Evolutionary conservation across 1,140 invertebrate species (phyloP), one percentile per base, ranked within the genome.

Genomic region (Cotesia chilonis): DNA sequence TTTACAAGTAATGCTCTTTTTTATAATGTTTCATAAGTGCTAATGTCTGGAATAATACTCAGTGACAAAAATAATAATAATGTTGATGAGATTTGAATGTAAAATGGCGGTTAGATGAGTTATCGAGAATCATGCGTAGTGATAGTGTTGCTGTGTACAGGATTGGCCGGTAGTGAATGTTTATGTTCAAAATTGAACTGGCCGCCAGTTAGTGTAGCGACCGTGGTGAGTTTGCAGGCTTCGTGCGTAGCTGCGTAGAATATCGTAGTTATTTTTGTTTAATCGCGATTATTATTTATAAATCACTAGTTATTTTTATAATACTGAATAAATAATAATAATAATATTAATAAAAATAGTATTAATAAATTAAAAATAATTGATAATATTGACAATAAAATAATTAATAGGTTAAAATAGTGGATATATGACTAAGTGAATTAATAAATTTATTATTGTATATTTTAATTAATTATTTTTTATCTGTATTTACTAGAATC

Each of bases 161-260:
- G 67, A 73, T 75, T 75, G 74, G 74, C 64, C 41, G 60, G n/a
- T 20, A 55, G 52, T 47, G 28, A 41, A 14, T 10, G 7, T 69
- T 41, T 59, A 4, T n/a, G 65, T 70, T 63, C 55, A 72, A 68
- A 68, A 66, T 81, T 75, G 78, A 81, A 73, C 72, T 57, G 55
- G 76, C 73, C 77, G 75, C 35, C 79, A 82, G 80, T 81, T 74
- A 76, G 81, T 80, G 76, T 81, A 82, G 81, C 77, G 78, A 80
- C 76, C 78, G 81, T 77, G 75, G 70, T 71, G 75, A 75, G 80
- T 75, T 73, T 76, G 69, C 71, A 71, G 76, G 79, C 74, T 78
- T 65, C 71, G 73, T 75, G 75, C 75, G 75, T 82, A 82, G 75
- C 78, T 74, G 79, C 78, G 75, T 82, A 81, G 81, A 74, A 10